These are phyloP conservation scores for Pseudomyrmex cubaensis DNA, from an alignment of 1,140 invertebrate genomes.

Conservation along the genomic window DNA sequence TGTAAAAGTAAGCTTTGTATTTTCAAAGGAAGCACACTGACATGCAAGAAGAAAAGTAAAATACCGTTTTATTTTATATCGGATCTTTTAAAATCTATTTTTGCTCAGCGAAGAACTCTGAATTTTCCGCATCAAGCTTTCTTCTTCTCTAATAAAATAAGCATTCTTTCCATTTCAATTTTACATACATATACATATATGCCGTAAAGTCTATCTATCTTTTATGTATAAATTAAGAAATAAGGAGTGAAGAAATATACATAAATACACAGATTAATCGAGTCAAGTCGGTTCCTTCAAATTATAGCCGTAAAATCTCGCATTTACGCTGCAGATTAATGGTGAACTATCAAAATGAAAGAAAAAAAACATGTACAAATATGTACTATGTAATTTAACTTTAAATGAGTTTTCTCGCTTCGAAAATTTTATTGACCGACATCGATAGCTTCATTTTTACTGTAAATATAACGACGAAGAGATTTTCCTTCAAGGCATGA, in stretches of 20 bases:
- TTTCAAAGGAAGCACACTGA: neutral
- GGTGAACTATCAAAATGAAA: neutral
- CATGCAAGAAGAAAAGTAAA: neutral
- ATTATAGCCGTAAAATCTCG: neutral
- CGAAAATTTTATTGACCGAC: constrained; percentile 19
- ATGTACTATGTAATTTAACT: constrained; percentile 21
- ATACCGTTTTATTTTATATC: neutral
- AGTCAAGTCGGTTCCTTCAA: neutral
- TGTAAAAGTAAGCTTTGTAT: neutral
- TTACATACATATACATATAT: no score
- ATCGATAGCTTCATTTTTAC: neutral
- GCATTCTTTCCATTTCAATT: neutral
- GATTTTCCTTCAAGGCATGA: constrained; percentile 3
- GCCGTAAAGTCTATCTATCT: no score
- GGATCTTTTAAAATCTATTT: no score
- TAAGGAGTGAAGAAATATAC: no score
- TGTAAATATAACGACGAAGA: constrained; percentile 4
- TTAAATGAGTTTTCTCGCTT: neutral
- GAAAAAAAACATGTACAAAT: neutral
- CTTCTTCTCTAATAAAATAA: neutral
- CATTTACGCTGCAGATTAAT: constrained; percentile 4
- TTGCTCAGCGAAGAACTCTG: no score
- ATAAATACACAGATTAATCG: constrained; percentile 24
- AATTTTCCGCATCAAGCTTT: neutral
- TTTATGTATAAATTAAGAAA: no score